Evolutionary conservation across 2,888 invertebrate genomes (phyloP).

Genomic region (Scaptomyza polygonia): DNA sequence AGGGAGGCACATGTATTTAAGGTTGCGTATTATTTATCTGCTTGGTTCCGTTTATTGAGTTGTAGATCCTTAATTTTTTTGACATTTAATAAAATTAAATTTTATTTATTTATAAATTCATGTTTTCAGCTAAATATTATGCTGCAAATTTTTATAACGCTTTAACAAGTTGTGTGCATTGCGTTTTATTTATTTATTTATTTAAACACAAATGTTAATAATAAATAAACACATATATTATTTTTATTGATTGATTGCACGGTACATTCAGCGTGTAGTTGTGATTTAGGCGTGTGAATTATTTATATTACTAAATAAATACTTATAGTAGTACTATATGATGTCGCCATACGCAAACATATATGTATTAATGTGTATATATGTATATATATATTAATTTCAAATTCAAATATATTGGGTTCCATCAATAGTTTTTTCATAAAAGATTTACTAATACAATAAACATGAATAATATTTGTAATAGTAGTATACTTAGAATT

Average conservation of each 20-base stretch:
- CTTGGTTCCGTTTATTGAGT: conserved; percentile 34
- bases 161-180: conserved; percentile 41
- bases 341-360: conserved; percentile 25
- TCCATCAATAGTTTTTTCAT: conserved; percentile 43
- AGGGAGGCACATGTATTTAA: conserved; percentile 60
- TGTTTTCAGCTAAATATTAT: conserved; percentile 21
- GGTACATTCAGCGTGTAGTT: conserved; percentile 22
- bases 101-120: conserved; percentile 38
- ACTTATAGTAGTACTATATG: conserved; percentile 47
- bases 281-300: conserved; percentile 22
- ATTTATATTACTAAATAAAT: conserved; percentile 44
- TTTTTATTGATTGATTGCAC: conserved; percentile 19
- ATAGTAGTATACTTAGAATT: conserved; percentile 44
- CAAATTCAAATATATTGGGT: conserved; percentile 59
- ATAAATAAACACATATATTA: conserved; percentile 7
- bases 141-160: conserved; percentile 12
- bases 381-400: conserved; percentile 39
- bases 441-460: conserved; percentile 75
- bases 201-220: conserved; percentile 1
- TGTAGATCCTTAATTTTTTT: conserved; percentile 27
- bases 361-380: conserved; percentile 32
- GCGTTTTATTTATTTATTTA: conserved; percentile 1
- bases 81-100: conserved; percentile 37
- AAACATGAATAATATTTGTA: conserved; percentile 70
- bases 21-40: conserved; percentile 43